A percentile compares a stretch with the other conserved stretches of the same genome.
These are phyloP conservation scores for Myotis findleyi DNA, from an alignment of 2,797 vertebrate genomes.

Conservation along the genomic window DNA sequence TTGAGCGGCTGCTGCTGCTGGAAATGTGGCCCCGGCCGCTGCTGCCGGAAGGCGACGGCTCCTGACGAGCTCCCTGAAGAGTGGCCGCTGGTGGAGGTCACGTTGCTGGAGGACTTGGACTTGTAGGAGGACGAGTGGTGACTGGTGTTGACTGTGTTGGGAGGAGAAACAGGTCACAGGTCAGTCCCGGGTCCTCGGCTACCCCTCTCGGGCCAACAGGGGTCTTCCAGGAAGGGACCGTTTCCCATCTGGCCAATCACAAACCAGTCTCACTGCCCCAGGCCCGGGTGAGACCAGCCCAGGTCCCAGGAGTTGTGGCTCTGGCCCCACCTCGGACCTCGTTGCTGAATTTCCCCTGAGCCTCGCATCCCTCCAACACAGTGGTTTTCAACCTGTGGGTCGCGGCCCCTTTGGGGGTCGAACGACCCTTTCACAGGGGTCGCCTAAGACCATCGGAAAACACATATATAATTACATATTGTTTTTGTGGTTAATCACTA, in stretches of 20 bases:
- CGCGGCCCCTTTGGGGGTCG: too few relatives aligned
- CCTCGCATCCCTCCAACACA: background rate
- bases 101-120: constrained; percentile 95
- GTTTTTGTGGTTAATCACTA: too few relatives aligned
- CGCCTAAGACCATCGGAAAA: too few relatives aligned
- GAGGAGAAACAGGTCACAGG: constrained; percentile 71
- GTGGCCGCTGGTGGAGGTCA: constrained; percentile 94
- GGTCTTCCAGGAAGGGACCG: background rate
- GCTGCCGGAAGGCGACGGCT: constrained; percentile 94
- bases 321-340: background rate
- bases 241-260: background rate
- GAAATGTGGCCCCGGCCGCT: constrained; percentile 95
- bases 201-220: too few relatives aligned
- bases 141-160: constrained; percentile 89
- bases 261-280: too few relatives aligned
- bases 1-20: constrained; percentile 98
- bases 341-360: background rate
- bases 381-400: too few relatives aligned
- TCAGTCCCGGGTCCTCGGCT: background rate
- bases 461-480: too few relatives aligned
- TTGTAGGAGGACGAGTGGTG: constrained; percentile 97
- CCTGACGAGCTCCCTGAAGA: constrained; percentile 91
- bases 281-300: background rate
- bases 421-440: too few relatives aligned
- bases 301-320: background rate